Evolutionary conservation across 2,113 vertebrate species (phyloP).

Genomic region (Thermophis baileyi): DNA sequence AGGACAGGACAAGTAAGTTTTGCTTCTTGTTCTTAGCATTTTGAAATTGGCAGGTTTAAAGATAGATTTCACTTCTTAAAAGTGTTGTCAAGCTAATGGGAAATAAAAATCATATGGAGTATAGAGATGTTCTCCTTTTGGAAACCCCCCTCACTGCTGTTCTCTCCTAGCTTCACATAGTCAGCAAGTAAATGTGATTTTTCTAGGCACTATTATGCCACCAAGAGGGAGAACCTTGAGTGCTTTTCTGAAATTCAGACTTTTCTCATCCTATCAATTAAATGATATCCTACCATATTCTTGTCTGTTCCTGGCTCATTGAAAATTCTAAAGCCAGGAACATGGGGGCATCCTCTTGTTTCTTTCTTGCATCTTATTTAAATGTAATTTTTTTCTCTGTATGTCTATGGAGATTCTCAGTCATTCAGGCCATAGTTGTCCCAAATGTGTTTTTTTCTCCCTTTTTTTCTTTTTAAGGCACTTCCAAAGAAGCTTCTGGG

Average conservation of each 20-base stretch:
- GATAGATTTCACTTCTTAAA: background rate
- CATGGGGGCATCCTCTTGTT: background rate
- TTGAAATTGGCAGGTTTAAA: background rate
- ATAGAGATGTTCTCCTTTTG: background rate
- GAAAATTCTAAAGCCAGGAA: background rate
- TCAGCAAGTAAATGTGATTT: background rate
- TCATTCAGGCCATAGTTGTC: too few species aligned
- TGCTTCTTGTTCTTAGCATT: background rate
- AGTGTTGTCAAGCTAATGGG: background rate
- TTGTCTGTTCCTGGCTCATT: background rate
- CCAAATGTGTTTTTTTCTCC: too few species aligned
- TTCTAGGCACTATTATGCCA: background rate
- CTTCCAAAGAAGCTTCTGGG: too few species aligned
- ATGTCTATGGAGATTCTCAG: too few species aligned
- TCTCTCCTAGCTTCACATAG: background rate
- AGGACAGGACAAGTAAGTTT: background rate
- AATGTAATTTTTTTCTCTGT: background rate
- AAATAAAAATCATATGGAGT: background rate
- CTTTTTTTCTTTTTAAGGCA: too few species aligned
- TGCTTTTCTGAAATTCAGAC: background rate
- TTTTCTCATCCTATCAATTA: background rate
- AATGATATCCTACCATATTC: background rate
- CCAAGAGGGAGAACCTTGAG: background rate
- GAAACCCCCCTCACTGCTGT: background rate
- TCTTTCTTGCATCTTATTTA: background rate